These are phyloP conservation scores for Poeciliopsis gracilis DNA, from an alignment of 2,797 vertebrate species.

Conservation along the genomic window DNA sequence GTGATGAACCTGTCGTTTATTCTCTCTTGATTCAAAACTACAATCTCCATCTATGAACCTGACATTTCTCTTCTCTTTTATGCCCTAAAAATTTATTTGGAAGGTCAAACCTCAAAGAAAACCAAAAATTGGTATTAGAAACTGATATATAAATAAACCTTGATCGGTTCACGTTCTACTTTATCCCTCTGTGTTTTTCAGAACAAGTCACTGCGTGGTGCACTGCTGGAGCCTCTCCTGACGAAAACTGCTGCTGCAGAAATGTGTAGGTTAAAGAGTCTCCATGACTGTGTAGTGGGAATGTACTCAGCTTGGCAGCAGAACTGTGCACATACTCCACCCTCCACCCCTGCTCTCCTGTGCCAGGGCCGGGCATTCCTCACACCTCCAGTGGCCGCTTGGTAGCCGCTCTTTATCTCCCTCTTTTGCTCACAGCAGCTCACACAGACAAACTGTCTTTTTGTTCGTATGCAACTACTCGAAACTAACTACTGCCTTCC, in stretches of 20 bases:
- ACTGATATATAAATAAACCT: neutral
- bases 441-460: slow-evolving; percentile 40
- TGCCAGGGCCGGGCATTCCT: slow-evolving; percentile 78
- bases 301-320: slow-evolving; percentile 70
- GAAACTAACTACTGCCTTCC: slow-evolving; percentile 41
- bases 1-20: neutral
- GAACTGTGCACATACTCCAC: slow-evolving; percentile 69
- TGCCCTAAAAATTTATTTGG: neutral
- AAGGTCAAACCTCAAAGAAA: neutral
- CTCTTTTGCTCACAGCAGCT: slow-evolving; percentile 43
- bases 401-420: slow-evolving; percentile 58
- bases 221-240: neutral
- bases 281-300: slow-evolving; percentile 69
- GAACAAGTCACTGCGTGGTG: neutral
- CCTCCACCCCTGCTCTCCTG: slow-evolving; percentile 62
- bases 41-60: neutral
- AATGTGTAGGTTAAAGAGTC: slow-evolving; percentile 70
- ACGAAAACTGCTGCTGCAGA: slow-evolving; percentile 28
- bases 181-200: neutral
- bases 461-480: slow-evolving; percentile 51
- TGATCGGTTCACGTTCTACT: neutral
- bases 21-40: neutral
- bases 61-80: too few species aligned
- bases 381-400: slow-evolving; percentile 67
- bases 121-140: neutral